phyloP scores from a whole-genome alignment of 2,113 vertebrate genomes.

The Atrichornis clamosus region DNA sequence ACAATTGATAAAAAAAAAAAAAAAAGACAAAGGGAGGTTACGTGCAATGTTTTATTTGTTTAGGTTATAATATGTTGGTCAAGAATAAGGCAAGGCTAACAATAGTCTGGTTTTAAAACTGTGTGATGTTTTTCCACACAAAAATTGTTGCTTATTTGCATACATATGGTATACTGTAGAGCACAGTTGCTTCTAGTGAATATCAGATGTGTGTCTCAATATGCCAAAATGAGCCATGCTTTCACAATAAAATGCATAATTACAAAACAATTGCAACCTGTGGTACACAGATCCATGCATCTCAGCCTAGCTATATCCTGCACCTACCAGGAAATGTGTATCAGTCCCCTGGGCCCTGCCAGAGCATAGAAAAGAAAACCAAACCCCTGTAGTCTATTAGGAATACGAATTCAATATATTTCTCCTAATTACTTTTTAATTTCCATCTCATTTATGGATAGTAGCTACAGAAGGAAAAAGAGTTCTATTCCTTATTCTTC shows the following conservation, averaged over 20 bases:
- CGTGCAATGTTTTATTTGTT: not conserved
- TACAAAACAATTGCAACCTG: not conserved
- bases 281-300: not conserved
- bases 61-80: not conserved
- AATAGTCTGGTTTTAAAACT: not conserved
- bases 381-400: not conserved
- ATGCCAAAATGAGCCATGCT: not conserved
- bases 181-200: not conserved
- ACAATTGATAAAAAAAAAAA: not conserved
- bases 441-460: not conserved
- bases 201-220: not conserved
- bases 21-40: not conserved
- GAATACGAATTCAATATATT: constrained; percentile 21
- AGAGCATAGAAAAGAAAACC: not conserved
- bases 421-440: constrained; percentile 32
- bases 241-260: not conserved
- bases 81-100: not conserved
- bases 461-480: not conserved
- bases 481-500: not conserved
- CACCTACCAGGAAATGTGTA: not conserved
- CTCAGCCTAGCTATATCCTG: not conserved
- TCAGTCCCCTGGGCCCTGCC: not conserved
- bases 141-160: not conserved
- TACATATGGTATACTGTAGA: not conserved
- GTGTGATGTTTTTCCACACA: not conserved